Conservation (phyloP, 1,140 invertebrate species). For the Heterodera schachtii region DNA sequence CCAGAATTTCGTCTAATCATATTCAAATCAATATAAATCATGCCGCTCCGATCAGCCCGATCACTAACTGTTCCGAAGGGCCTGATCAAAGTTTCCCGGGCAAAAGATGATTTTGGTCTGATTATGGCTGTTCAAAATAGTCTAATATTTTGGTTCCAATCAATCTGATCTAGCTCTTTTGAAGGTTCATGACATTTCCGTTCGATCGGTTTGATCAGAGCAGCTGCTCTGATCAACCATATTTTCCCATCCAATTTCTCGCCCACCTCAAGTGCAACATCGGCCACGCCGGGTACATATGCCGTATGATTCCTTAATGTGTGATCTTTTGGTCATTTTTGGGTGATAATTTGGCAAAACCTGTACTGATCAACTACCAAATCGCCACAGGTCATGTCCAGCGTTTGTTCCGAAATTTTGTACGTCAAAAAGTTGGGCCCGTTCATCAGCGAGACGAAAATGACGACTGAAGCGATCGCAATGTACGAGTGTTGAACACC, state of each 20-base stretch:
- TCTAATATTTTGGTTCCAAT: too few species aligned
- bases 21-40: too few species aligned
- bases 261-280: constrained; percentile 50
- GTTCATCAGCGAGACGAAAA: constrained; percentile 57
- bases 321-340: neutral
- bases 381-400: constrained; percentile 44
- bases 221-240: too few species aligned
- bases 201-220: too few species aligned
- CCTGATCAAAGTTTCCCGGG: neutral
- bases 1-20: too few species aligned
- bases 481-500: constrained; percentile 55
- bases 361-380: constrained; percentile 18
- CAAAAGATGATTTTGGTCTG: too few species aligned
- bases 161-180: too few species aligned
- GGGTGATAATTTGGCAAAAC: neutral
- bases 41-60: too few species aligned
- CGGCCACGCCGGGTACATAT: constrained; percentile 62
- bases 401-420: constrained; percentile 60
- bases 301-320: constrained; percentile 34
- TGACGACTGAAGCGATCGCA: constrained; percentile 57
- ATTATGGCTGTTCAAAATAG: too few species aligned
- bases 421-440: constrained; percentile 64
- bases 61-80: too few species aligned
- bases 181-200: too few species aligned
- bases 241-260: neutral